A percentile compares a stretch with the other conserved stretches of the same genome.
These are phyloP conservation scores for Sinhomidia bicolor DNA, from an alignment of 2,888 invertebrate species.

Conservation along the genomic window DNA sequence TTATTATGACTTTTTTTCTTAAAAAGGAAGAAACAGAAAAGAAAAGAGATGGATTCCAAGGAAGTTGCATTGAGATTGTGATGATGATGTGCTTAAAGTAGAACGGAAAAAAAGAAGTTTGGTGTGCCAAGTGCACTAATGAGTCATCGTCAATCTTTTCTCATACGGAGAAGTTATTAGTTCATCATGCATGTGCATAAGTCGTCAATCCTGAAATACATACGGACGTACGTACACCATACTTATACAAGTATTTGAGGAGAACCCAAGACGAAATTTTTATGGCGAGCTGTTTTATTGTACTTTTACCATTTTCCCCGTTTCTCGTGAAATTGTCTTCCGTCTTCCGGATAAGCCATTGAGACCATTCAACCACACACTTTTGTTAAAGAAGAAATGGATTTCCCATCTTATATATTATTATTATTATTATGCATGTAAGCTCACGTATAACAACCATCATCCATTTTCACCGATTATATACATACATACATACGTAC, in stretches of 20 bases:
- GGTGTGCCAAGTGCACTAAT: constrained; percentile 42
- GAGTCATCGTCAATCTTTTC: constrained; percentile 56
- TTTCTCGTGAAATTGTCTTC: constrained; percentile 57
- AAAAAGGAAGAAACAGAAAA: constrained; percentile 31
- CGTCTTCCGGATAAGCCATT: constrained; percentile 62
- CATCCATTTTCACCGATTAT: constrained; percentile 40
- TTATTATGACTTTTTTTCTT: constrained; percentile 60
- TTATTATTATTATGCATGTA: too few species aligned
- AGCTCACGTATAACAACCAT: too few species aligned
- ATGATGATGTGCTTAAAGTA: neutral
- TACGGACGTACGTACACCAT: too few species aligned
- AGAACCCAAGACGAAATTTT: constrained; percentile 40
- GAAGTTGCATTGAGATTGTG: constrained; percentile 59
- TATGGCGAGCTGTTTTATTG: constrained; percentile 49
- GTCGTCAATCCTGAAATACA: too few species aligned
- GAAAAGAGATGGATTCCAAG: constrained; percentile 46
- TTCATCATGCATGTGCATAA: too few species aligned
- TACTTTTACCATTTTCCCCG: constrained; percentile 46
- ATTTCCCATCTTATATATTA: neutral
- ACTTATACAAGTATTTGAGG: too few species aligned
- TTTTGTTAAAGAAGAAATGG: neutral
- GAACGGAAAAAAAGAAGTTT: neutral
- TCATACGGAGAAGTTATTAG: constrained; percentile 6
- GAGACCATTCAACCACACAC: neutral
- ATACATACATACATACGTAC: neutral